Percentiles rank a stretch among this genome's conserved stretches.
Conservation (phyloP, 2,888 invertebrate genomes). For the Scrobipalpa atriplicella region DNA sequence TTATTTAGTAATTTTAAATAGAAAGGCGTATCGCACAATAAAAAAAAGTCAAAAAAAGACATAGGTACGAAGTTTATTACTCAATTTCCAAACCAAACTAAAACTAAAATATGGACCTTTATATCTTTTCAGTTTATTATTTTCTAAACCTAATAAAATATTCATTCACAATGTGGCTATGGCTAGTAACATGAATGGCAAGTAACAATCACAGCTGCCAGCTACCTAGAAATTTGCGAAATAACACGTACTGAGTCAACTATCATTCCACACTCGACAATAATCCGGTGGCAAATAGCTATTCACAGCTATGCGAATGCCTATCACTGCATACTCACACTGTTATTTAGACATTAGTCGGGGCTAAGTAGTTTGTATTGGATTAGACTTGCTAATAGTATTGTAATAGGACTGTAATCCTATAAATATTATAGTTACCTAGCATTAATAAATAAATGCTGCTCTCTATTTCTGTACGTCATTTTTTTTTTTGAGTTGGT, state of each 20-base stretch:
- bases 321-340: constrained; percentile 1
- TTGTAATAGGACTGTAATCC: background rate
- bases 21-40: too few species aligned
- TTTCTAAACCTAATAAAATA: too few species aligned
- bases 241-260: background rate
- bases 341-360: constrained; percentile 6
- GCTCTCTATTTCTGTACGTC: too few species aligned
- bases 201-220: background rate
- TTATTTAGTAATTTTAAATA: too few species aligned
- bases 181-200: background rate
- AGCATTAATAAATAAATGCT: too few species aligned
- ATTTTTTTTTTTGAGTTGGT: too few species aligned
- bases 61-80: too few species aligned
- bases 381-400: background rate
- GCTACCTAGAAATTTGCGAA: background rate
- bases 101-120: too few species aligned
- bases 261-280: background rate
- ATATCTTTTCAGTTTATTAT: too few species aligned
- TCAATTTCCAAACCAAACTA: too few species aligned
- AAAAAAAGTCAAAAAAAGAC: too few species aligned
- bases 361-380: background rate
- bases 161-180: background rate
- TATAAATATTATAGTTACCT: too few species aligned
- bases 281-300: background rate
- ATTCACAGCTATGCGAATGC: constrained; percentile 1